phyloP scores from a whole-genome alignment of 2,888 invertebrate species.

The Neoaliturus tenellus region DNA sequence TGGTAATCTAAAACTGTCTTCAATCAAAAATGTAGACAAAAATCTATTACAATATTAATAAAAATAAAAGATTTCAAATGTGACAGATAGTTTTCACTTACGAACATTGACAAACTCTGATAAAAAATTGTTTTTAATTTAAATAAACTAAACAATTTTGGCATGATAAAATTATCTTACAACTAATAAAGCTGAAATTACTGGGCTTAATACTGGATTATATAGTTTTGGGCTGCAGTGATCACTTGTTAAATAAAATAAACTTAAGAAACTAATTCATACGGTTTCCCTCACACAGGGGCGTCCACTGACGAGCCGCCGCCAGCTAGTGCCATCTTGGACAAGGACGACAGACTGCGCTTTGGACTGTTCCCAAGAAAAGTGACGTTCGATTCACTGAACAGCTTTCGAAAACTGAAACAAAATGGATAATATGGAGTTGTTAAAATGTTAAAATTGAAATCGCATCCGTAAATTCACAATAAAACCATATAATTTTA shows the following conservation, averaged over 20 bases:
- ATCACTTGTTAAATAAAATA: not conserved
- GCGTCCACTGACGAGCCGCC: conserved; percentile 66
- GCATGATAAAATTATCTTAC: not conserved
- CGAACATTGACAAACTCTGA: not conserved
- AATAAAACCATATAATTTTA: no score
- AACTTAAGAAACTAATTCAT: not conserved
- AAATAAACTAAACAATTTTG: no score
- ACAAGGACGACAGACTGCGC: conserved; percentile 86
- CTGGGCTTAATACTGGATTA: not conserved
- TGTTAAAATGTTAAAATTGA: no score
- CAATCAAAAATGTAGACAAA: no score
- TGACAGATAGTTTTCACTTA: no score
- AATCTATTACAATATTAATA: no score
- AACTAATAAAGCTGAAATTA: not conserved
- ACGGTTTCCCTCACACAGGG: conserved; percentile 33
- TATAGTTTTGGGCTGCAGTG: not conserved
- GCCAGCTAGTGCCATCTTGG: conserved; percentile 81
- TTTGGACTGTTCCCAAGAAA: conserved; percentile 83
- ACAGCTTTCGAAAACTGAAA: conserved; percentile 91
- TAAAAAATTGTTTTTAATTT: not conserved
- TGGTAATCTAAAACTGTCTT: no score
- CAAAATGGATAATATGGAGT: no score
- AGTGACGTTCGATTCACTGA: conserved; percentile 80
- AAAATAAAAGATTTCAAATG: no score
- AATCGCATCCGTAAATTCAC: no score